phyloP scores from a whole-genome alignment of 2,888 invertebrate genomes.

The Calameuta idolon region DNA sequence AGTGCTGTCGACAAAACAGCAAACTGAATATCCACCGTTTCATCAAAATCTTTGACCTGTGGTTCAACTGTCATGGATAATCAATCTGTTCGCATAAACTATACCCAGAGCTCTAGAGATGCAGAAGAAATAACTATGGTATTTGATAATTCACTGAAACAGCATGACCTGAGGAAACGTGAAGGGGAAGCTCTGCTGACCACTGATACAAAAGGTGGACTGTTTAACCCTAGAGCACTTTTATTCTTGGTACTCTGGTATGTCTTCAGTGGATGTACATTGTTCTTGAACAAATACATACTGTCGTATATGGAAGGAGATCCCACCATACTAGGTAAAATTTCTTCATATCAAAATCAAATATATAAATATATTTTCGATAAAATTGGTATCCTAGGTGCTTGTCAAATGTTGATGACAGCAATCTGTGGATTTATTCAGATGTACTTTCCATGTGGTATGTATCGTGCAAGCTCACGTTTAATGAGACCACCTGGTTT shows the following conservation, averaged over 20 bases:
- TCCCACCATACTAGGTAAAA: conserved; percentile 78
- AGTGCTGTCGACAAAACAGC: background rate
- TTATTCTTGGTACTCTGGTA: conserved; percentile 78
- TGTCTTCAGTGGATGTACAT: conserved; percentile 81
- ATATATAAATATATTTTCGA: conserved; percentile 7
- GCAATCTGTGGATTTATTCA: conserved; percentile 80
- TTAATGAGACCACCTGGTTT: conserved; percentile 76
- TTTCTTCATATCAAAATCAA: background rate
- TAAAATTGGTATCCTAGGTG: conserved; percentile 68
- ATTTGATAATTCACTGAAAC: conserved; percentile 44
- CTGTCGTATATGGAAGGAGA: conserved; percentile 79
- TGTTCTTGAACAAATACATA: conserved; percentile 84
- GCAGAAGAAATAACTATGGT: conserved; percentile 43
- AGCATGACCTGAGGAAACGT: conserved; percentile 44
- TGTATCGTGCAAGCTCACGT: conserved; percentile 74
- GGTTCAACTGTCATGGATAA: conserved; percentile 46
- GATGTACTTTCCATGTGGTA: conserved; percentile 79
- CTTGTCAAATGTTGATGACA: conserved; percentile 82
- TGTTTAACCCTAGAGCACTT: conserved; percentile 72
- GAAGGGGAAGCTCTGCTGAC: conserved; percentile 52
- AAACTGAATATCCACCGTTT: background rate
- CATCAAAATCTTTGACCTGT: conserved; percentile 8
- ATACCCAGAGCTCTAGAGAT: conserved; percentile 31
- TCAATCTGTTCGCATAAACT: conserved; percentile 41
- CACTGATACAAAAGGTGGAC: conserved; percentile 66